phyloP scores from a whole-genome alignment of 2,113 vertebrate species.

The Emydocephalus ijimae region DNA sequence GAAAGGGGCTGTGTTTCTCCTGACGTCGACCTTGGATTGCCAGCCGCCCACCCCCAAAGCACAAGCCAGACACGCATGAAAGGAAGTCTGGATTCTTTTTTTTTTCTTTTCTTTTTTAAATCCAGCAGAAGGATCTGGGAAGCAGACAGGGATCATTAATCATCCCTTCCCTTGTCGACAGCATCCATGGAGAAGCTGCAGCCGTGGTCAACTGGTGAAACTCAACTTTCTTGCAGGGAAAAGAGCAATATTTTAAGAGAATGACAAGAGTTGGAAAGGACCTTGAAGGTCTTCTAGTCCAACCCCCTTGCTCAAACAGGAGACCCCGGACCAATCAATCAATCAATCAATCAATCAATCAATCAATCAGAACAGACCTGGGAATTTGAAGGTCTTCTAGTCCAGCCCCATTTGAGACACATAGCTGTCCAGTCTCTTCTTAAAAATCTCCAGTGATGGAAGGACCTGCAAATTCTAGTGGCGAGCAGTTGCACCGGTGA shows the following conservation, averaged over 20 bases:
- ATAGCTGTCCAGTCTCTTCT: neutral
- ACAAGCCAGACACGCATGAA: neutral
- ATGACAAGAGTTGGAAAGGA: neutral
- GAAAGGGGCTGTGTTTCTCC: neutral
- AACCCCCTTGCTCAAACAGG: neutral
- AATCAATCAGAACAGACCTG: no score
- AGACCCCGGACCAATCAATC: no score
- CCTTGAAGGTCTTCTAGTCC: neutral
- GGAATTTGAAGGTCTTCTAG: no score
- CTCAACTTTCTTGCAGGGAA: neutral
- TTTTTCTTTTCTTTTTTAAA: neutral
- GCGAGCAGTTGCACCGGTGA: no score
- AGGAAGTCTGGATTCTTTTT: neutral
- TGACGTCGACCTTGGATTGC: neutral
- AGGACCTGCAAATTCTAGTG: neutral
- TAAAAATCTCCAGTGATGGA: neutral
- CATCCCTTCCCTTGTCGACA: neutral
- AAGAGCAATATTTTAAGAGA: neutral
- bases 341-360: no score
- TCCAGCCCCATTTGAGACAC: no score
- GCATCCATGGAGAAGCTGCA: neutral
- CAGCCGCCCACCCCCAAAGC: neutral
- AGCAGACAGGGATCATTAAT: neutral
- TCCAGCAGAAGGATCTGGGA: slow-evolving; percentile 9
- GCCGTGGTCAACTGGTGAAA: neutral